A percentile compares a stretch with the other conserved stretches of the same genome.
These are phyloP conservation scores for Dasyurus viverrinus DNA, from an alignment of 2,113 vertebrate genomes.

Conservation along the genomic window DNA sequence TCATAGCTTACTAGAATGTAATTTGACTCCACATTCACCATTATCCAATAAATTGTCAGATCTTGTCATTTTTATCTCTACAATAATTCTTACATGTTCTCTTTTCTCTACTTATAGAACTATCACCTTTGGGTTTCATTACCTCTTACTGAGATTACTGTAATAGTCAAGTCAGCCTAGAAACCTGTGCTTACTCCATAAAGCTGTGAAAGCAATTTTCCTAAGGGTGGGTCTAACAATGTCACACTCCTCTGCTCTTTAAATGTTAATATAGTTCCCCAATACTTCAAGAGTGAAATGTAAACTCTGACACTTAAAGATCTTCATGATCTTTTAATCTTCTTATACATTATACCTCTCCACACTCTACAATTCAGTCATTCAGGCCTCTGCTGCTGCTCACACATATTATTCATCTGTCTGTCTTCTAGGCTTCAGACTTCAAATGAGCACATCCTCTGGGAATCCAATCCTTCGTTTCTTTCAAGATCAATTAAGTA, in stretches of 20 bases:
- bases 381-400: neutral
- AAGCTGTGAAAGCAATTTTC: neutral
- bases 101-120: neutral
- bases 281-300: neutral
- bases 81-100: neutral
- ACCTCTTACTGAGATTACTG: neutral
- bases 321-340: neutral
- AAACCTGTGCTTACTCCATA: neutral
- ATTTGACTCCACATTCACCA: neutral
- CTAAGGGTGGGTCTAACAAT: neutral
- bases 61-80: neutral
- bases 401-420: neutral
- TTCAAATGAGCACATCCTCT: too few species aligned
- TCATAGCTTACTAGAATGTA: neutral
- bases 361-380: neutral
- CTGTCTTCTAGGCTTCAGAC: neutral
- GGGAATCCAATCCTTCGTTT: neutral
- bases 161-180: neutral
- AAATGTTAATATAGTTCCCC: neutral
- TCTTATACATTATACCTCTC: neutral
- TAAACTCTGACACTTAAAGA: neutral
- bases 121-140: neutral
- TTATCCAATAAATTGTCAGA: neutral
- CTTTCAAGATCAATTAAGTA: neutral
- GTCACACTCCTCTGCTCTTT: neutral